phyloP scores from a whole-genome alignment of 2,797 vertebrate species.

The Siniperca scherzeri region DNA sequence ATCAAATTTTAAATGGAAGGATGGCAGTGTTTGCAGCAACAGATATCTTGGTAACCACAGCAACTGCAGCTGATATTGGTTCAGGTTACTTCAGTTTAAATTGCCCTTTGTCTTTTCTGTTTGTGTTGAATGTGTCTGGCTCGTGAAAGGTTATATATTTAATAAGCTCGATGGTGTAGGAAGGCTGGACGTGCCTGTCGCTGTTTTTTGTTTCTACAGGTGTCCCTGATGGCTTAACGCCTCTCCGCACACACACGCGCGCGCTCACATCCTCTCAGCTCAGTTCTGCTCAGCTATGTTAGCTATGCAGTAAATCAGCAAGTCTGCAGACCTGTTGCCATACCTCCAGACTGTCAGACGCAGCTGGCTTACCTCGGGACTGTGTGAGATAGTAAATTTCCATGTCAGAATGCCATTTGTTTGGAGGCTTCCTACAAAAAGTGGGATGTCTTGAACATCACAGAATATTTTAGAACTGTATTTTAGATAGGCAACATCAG shows the following conservation, averaged over 20 bases:
- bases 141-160: constrained; percentile 11
- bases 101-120: constrained; percentile 20
- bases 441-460: constrained; percentile 19
- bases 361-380: constrained; percentile 57
- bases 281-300: constrained; percentile 60
- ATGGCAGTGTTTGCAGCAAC: constrained; percentile 16
- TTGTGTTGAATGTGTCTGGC: constrained; percentile 13
- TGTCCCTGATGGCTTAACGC: constrained; percentile 53
- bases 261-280: constrained; percentile 3
- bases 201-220: constrained; percentile 65
- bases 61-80: constrained; percentile 47
- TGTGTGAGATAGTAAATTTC: constrained; percentile 26
- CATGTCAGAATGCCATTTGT: constrained; percentile 9
- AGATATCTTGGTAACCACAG: constrained; percentile 58
- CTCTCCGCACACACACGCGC: constrained; percentile 10
- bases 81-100: constrained; percentile 25
- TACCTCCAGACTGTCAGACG: constrained; percentile 52
- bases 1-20: not conserved
- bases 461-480: not conserved
- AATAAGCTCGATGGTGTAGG: not conserved
- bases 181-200: constrained; percentile 28
- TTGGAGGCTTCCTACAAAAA: not conserved
- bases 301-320: constrained; percentile 73
- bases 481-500: not conserved
- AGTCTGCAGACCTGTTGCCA: constrained; percentile 64